A percentile compares a stretch with the other conserved stretches of the same genome.
Evolutionary conservation across 2,797 vertebrate species (phyloP).

Genomic region (Silurus lanzhouensis): DNA sequence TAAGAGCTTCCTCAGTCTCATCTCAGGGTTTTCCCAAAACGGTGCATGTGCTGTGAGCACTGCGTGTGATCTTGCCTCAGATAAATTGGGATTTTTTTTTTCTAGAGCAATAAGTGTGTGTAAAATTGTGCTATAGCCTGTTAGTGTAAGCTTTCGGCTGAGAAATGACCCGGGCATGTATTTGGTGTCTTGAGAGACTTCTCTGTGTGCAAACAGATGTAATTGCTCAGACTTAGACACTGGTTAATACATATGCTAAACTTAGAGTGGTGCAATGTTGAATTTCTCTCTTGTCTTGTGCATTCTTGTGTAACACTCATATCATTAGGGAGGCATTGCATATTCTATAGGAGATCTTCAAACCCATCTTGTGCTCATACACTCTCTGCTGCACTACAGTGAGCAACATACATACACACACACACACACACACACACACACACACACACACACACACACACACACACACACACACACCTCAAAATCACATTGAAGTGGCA

Average conservation of each 20-base stretch:
- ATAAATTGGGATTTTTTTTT: background rate
- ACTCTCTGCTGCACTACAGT: background rate
- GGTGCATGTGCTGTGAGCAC: conserved; percentile 1
- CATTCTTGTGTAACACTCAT: background rate
- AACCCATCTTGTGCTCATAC: conserved; percentile 12
- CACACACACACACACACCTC: conserved; percentile 17
- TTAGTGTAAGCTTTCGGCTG: conserved; percentile 2
- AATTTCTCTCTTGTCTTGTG: background rate
- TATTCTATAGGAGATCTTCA: conserved; percentile 16
- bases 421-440: background rate
- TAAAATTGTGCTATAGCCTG: conserved; percentile 1
- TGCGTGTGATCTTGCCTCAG: background rate
- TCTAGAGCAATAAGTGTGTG: conserved; percentile 7
- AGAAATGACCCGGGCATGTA: conserved; percentile 2
- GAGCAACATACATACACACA: background rate
- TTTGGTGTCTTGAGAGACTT: conserved; percentile 10
- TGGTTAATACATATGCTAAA: background rate
- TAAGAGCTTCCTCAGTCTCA: conserved; percentile 16
- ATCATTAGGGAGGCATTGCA: background rate
- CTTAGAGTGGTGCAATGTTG: background rate
- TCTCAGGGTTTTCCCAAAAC: conserved; percentile 19
- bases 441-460: background rate
- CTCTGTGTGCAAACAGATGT: conserved; percentile 7
- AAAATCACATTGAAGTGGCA: conserved; percentile 18
- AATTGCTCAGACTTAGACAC: conserved; percentile 8